Base-by-base conservation (phyloP, 2,113 vertebrate species). In the Hoplias malabaricus region DNA sequence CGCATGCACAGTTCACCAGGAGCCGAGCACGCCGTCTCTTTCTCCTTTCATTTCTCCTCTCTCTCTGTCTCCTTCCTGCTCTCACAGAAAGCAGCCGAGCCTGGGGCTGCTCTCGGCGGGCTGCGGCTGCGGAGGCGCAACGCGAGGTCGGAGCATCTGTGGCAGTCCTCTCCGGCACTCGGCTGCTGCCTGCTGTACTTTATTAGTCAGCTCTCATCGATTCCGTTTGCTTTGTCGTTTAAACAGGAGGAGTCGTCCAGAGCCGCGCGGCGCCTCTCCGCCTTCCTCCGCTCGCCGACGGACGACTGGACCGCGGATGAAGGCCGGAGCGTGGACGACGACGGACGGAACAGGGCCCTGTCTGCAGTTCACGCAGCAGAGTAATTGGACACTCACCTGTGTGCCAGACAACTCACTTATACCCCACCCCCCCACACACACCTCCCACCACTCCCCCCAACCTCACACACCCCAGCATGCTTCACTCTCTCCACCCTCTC, bases 371-470 rank as follows among this genome's bases (percentile, higher is more conserved):
- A 95, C 92, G 95, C 92, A 92, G 93, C 93, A 93, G 93, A 95
- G 93, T 99, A 97, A 96, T 97, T 97, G 96, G 96, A 98, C 94
- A 94, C 96, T 98, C 96, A 98, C 97, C 96, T 99, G 96, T 94
- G 95, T 93, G 94, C 95, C 95, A 92, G 93, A 97, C 96, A 96
- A 94, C 96, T 97, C 94, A 94, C 95, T 98, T 95, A 72, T 67
- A 72, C 34, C 94, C 92, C 93, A 93, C 34, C 50, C 21, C 19
- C 70, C 54, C 70, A 13, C 13, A 38, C 36, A 38, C 36, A 38
- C 36, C 4, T n/a, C n/a, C n/a, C n/a, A n/a, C n/a, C 36, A 38
- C 36, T 5, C 36, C 4, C 36, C 4, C 36, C 9, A 5, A 38
- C n/a, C n/a, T n/a, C 36, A 38, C 36, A 63, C 68, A 54, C n/a